Evolutionary conservation across 2,113 vertebrate genomes (phyloP), one percentile per base, ranked within the genome.

Genomic region (Chaenogobius annularis): DNA sequence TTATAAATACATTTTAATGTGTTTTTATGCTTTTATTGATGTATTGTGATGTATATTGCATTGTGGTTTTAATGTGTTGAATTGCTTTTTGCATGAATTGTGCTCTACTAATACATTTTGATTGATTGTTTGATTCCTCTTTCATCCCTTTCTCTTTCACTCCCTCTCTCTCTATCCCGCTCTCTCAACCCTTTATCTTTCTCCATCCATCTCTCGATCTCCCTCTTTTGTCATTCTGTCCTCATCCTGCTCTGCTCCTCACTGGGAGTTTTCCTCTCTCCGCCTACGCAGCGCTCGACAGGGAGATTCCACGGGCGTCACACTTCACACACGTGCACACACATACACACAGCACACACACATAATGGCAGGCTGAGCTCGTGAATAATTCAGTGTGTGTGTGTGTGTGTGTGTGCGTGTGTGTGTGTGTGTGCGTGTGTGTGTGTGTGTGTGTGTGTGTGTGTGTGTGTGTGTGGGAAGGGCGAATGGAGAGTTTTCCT

Each of bases 321-420:
- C 35, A 46, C 26, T 48, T 61, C 52, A 13, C 72, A 22, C 14
- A 10, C 66, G 23, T 40, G 22, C 70, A 52, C 65, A 66, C 31
- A 54, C 66, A 62, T 8, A 43, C 65, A 72, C 19, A 61, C 66
- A 62, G 1, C 55, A 52, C 50, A 62, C 26, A 35, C 58, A 52
- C 26, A 31, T 5, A 82, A 85, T 81, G 77, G 72, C 65, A 75
- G 23, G 76, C 69, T 74, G 58, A 64, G 72, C 83, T 87, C 54
- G 83, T 90, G 81, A 91, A 90, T 90, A 84, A 89, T 90, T 90
- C 81, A 89, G 85, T 66, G 64, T 83, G 80, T 73, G 82, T 90
- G 74, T 77, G 87, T 31, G 26, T 31, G 26, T 31, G 26, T 31
- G 26, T 31, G 26, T 31, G 26, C 4, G 26, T 31, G 26, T 31